phyloP scores from a whole-genome alignment of 2,113 vertebrate species.

The Nycticebus coucang region DNA sequence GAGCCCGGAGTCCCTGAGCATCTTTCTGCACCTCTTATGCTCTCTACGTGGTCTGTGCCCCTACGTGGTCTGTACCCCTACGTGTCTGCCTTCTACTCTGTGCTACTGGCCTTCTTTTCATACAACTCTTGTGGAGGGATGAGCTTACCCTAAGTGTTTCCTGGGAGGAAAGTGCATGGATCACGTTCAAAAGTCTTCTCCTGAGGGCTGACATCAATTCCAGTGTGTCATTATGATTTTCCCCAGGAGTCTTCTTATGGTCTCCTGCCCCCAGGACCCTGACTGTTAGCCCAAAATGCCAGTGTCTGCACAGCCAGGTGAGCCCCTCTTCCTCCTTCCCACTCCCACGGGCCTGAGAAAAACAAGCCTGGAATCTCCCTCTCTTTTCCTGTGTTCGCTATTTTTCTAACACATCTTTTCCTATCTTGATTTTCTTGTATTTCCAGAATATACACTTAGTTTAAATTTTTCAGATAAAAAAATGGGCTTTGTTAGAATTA shows the following conservation, averaged over 20 bases:
- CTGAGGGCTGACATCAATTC: background rate
- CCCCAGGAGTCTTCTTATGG: background rate
- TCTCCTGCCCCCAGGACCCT: background rate
- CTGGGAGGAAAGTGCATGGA: background rate
- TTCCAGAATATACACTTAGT: background rate
- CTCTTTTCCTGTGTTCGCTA: background rate
- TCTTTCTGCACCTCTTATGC: background rate
- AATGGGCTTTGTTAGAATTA: background rate
- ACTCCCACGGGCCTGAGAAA: too few species aligned
- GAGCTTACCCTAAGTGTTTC: background rate
- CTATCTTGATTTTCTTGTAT: background rate
- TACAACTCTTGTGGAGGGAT: background rate
- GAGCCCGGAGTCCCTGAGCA: background rate
- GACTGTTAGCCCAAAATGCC: background rate
- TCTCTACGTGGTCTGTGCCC: background rate
- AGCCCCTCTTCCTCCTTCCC: background rate
- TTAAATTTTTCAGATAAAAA: background rate
- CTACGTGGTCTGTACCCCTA: background rate
- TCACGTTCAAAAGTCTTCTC: background rate
- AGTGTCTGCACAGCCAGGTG: rapidly evolving
- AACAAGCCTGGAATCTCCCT: background rate
- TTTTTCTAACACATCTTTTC: background rate
- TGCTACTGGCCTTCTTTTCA: background rate
- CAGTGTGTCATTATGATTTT: background rate
- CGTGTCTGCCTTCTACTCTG: background rate